Base-by-base conservation (phyloP, 1,140 invertebrate species). In the Lordiphosa mommai region DNA sequence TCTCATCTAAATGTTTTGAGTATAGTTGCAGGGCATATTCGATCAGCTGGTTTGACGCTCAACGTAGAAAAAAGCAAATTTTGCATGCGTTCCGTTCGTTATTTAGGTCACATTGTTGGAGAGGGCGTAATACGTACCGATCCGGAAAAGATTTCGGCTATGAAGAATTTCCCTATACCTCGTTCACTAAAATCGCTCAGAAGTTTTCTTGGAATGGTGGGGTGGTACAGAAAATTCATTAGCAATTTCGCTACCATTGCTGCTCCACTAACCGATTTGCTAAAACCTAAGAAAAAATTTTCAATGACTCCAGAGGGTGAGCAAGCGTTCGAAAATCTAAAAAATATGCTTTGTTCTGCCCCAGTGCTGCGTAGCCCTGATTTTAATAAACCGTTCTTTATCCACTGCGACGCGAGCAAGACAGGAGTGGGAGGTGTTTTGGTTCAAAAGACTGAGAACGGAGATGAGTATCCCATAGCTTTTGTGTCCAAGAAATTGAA, bases 61-160 rank as follows among this genome's bases (percentile, higher is more conserved):
- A 52, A 52, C 17, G 27, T 52, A 3, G 49, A 51, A 6, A 51
- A 51, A 12, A 51, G 36, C n/a, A 32, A 40, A 7, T 51, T 51
- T 30, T 51, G 49, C 10, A 17, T 38, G 23, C 36, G n/a, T 10
- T 38, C 17, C 1, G 36, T 51, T 2, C 14, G 14, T 12, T 51
- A 51, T 32, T 30, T 43, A n/a, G 41, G 41, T 3, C 41, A 44
- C 7, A 43, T 53, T 4, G 30, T 53, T 9, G 51, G 51, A 2
- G 38, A 43, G 23, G 51, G 51, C 2, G 50, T 40, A 7, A 12
- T 53, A 14, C 27, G 38, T 2, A 53, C 50, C 0, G 38, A 53
- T 20, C 50, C 38, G 5, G 38, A 43, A 0, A 43, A 53, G 9
- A 43, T 43, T 8, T 41, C 38, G 1, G 50, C 50, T 0, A 34